Evolutionary conservation across 1,140 invertebrate species (phyloP).

Genomic region (Hirudo medicinalis): DNA sequence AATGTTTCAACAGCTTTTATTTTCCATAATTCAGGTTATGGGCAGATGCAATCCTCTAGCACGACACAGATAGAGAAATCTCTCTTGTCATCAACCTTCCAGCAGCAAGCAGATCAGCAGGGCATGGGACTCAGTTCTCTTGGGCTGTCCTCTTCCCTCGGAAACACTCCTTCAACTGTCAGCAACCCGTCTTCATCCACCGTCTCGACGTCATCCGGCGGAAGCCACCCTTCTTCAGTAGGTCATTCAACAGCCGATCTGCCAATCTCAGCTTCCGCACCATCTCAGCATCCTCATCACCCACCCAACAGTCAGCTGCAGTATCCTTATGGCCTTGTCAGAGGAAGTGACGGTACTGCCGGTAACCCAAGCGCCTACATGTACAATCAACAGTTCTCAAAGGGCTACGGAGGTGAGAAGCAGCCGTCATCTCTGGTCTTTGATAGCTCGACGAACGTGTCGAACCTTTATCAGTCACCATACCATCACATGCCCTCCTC

Average conservation of each 20-base stretch:
- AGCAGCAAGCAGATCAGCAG: constrained; percentile 1
- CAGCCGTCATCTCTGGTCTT: background rate
- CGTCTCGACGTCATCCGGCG: too few relatives aligned
- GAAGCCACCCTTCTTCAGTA: too few relatives aligned
- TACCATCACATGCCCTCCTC: background rate
- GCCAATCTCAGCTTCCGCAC: background rate
- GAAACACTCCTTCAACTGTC: background rate
- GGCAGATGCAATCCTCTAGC: constrained; percentile 1
- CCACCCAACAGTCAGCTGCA: constrained; percentile 4
- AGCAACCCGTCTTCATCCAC: background rate
- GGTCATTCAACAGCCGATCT: too few relatives aligned
- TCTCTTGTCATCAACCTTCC: background rate
- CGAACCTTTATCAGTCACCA: background rate
- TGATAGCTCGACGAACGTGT: background rate
- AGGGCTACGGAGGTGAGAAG: background rate
- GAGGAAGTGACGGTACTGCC: background rate
- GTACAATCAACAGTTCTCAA: background rate
- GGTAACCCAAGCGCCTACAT: background rate
- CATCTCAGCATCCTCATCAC: background rate
- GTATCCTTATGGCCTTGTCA: background rate
- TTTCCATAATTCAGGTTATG: background rate
- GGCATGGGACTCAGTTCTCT: background rate
- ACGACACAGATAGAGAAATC: background rate
- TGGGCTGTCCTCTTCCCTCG: background rate
- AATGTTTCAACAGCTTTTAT: too few relatives aligned